Evolutionary conservation across 2,797 vertebrate species (phyloP).

Genomic region (Danio aesculapii): DNA sequence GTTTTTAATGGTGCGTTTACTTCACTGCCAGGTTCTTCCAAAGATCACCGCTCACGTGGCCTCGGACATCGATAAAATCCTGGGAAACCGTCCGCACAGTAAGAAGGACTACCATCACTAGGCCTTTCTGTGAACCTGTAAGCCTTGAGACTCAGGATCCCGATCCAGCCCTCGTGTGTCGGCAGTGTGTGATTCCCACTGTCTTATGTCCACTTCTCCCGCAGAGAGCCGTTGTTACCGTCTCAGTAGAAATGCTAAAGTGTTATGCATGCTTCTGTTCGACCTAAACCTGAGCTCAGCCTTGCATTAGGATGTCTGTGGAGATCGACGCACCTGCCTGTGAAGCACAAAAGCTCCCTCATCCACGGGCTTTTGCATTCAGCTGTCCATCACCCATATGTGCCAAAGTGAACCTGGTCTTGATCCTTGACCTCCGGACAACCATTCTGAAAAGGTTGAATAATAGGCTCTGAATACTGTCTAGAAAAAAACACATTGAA

Average conservation of each 20-base stretch:
- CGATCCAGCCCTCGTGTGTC: constrained; percentile 38
- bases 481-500: not conserved
- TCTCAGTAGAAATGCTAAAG: constrained; percentile 50
- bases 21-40: constrained; percentile 77
- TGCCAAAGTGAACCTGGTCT: constrained; percentile 50
- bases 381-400: constrained; percentile 37
- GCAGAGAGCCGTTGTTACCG: constrained; percentile 38
- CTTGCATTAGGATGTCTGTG: constrained; percentile 31
- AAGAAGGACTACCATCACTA: constrained; percentile 82
- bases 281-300: constrained; percentile 35
- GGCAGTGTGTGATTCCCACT: constrained; percentile 36
- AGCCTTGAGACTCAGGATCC: constrained; percentile 43
- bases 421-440: constrained; percentile 33
- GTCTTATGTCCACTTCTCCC: constrained; percentile 34
- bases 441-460: constrained; percentile 9
- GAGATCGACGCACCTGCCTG: constrained; percentile 14
- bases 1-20: not conserved
- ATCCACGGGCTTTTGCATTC: constrained; percentile 23
- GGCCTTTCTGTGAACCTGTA: constrained; percentile 37
- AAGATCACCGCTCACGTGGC: constrained; percentile 82
- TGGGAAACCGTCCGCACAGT: constrained; percentile 81
- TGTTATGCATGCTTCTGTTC: constrained; percentile 55
- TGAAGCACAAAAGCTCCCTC: constrained; percentile 35
- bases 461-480: not conserved
- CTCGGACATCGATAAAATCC: constrained; percentile 79